phyloP scores from a whole-genome alignment of 1,140 invertebrate species.

The Gerris buenoi region DNA sequence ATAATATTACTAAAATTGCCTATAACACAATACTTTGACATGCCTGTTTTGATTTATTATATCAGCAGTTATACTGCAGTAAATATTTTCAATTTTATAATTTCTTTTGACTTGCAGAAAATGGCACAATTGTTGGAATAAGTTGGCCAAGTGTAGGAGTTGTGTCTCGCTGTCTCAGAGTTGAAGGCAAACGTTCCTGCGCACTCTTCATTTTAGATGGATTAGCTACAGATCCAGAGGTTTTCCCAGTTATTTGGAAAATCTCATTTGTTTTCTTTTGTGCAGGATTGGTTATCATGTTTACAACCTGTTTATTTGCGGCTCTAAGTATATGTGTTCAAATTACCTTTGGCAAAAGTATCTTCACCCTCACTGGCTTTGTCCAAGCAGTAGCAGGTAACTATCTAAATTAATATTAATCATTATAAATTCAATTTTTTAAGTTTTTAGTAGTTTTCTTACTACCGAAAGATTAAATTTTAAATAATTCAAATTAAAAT shows the following conservation, averaged over 20 bases:
- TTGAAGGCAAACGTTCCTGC: conserved; percentile 42
- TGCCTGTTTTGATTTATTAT: too few species aligned
- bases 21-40: too few species aligned
- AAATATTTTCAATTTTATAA: not conserved
- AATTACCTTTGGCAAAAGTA: conserved; percentile 61
- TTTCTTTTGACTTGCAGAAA: conserved; percentile 25
- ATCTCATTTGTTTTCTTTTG: conserved; percentile 55
- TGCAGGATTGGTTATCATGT: conserved; percentile 45
- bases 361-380: conserved; percentile 68
- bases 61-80: too few species aligned
- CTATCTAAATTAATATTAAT: conserved; percentile 1
- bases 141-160: conserved; percentile 51
- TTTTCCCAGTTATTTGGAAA: conserved; percentile 67
- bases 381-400: conserved; percentile 63
- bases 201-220: conserved; percentile 56
- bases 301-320: conserved; percentile 48
- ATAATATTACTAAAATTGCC: too few species aligned
- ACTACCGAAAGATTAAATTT: too few species aligned
- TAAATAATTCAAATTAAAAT: too few species aligned
- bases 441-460: conserved; percentile 3
- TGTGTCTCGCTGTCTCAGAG: conserved; percentile 52
- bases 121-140: conserved; percentile 34
- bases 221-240: conserved; percentile 44
- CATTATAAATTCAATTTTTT: conserved; percentile 4
- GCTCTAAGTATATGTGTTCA: conserved; percentile 61